Evolutionary conservation across 1,140 invertebrate species (phyloP), one percentile per base, ranked within the genome.

Genomic region (Augochlora pura): DNA sequence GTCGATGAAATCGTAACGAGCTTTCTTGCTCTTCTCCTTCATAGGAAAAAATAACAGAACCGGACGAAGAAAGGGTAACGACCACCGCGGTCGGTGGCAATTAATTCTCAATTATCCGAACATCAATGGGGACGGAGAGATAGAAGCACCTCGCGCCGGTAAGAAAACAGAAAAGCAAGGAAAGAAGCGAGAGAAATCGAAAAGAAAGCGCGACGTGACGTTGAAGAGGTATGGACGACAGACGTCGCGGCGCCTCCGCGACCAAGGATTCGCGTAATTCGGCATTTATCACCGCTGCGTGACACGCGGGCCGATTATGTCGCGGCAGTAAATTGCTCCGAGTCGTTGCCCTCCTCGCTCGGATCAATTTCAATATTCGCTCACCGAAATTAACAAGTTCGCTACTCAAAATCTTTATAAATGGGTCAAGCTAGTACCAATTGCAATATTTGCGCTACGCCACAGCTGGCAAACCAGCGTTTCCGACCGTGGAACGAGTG

Each of bases 171-270:
- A 16, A 32, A 8, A 32, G 54, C n/a, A 5, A n/a, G 14, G 9
- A 10, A 1, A 16, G 27, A 14, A 59, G 12, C 49, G 49, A 16
- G 16, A 57, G 38, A 21, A 57, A 27, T 3, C 9, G n/a, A 57
- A 3, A n/a, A 27, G 25, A n/a, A 1, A 10, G 1, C 16, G 23
- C n/a, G 21, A 27, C 42, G 2, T 67, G 10, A 14, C 42, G 42
- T 10, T 9, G 68, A 66, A 27, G 25, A 72, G 38, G 38, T 7
- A 38, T 6, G 16, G 18, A 23, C 57, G 52, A 46, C 18, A 83
- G 82, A 73, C 83, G 10, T 67, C 23, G 25, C 18, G 83, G 78
- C 78, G 78, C 82, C 78, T 81, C 32, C 27, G 83, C n/a, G 69
- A 2, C 69, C 42, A 70, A 85, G 39, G 16, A 81, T 57, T 57